Percentiles rank a stretch among this genome's conserved stretches.
Evolutionary conservation across 37 sponge, comb jelly and placozoan genomes (phyloP).

Genomic region (Corticium candelabrum): DNA sequence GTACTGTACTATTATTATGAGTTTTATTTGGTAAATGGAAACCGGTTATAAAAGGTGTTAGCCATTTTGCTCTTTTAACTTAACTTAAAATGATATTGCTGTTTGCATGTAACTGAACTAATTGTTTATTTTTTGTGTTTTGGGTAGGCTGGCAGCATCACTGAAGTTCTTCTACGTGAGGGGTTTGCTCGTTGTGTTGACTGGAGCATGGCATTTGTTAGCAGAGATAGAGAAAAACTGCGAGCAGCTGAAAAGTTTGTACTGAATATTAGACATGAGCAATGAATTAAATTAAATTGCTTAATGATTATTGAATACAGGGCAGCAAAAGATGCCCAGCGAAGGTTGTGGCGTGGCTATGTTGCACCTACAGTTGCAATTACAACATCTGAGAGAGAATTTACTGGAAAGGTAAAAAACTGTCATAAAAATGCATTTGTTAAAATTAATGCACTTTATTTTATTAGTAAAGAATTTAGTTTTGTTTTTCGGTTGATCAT

Average conservation of each 20-base stretch:
- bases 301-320: constrained; percentile 6
- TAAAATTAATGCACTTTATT: no score
- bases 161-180: constrained; percentile 76
- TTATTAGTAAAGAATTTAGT: no score
- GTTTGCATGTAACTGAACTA: background rate
- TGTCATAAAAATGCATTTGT: no score
- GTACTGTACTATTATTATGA: background rate
- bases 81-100: background rate
- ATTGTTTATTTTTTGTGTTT: background rate
- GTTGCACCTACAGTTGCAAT: constrained; percentile 16
- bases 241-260: constrained; percentile 72
- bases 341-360: constrained; percentile 63
- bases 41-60: background rate
- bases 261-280: no score
- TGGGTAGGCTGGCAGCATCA: constrained; percentile 74
- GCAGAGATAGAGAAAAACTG: constrained; percentile 54
- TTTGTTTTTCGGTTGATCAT: no score
- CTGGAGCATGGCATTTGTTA: constrained; percentile 87
- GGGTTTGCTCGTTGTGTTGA: constrained; percentile 94
- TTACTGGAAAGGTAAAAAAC: constrained; percentile 33
- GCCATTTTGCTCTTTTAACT: background rate
- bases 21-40: background rate
- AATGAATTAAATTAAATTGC: no score
- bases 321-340: constrained; percentile 52
- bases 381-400: constrained; percentile 30